phyloP scores from a whole-genome alignment of 2,888 invertebrate species.

The Erebia aethiops region DNA sequence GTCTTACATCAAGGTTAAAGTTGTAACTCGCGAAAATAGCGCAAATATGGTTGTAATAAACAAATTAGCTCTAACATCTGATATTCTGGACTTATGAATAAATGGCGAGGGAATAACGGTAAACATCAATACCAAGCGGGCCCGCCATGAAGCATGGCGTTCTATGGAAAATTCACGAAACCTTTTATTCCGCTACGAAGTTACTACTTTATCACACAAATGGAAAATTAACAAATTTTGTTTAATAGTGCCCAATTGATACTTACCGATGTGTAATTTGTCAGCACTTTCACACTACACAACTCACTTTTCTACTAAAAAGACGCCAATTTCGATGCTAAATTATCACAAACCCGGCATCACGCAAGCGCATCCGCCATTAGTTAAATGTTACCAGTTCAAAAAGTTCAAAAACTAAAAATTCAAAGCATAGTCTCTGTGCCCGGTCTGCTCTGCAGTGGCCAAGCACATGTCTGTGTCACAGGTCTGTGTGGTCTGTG shows the following conservation, averaged over 20 bases:
- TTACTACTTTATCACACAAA: slow-evolving; percentile 25
- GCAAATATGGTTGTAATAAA: slow-evolving; percentile 10
- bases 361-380: slow-evolving; percentile 83
- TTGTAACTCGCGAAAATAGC: slow-evolving; percentile 57
- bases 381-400: slow-evolving; percentile 33
- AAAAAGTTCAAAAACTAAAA: too few relatives aligned
- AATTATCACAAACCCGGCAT: slow-evolving; percentile 80
- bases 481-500: too few relatives aligned
- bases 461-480: too few relatives aligned
- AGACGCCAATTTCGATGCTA: slow-evolving; percentile 73
- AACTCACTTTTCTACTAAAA: slow-evolving; percentile 58
- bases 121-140: slow-evolving; percentile 56
- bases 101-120: slow-evolving; percentile 52
- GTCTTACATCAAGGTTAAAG: slow-evolving; percentile 67
- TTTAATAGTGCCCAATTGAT: slow-evolving; percentile 37
- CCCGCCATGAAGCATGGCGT: slow-evolving; percentile 75
- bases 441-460: too few relatives aligned
- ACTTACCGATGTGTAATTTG: slow-evolving; percentile 41
- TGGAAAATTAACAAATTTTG: neutral
- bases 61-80: neutral
- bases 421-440: too few relatives aligned
- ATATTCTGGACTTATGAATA: neutral
- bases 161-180: slow-evolving; percentile 70
- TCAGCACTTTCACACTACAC: slow-evolving; percentile 29
- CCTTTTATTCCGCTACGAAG: slow-evolving; percentile 38